phyloP scores from a whole-genome alignment of 2,888 invertebrate species.

The Venustoraphidia nigricollis region DNA sequence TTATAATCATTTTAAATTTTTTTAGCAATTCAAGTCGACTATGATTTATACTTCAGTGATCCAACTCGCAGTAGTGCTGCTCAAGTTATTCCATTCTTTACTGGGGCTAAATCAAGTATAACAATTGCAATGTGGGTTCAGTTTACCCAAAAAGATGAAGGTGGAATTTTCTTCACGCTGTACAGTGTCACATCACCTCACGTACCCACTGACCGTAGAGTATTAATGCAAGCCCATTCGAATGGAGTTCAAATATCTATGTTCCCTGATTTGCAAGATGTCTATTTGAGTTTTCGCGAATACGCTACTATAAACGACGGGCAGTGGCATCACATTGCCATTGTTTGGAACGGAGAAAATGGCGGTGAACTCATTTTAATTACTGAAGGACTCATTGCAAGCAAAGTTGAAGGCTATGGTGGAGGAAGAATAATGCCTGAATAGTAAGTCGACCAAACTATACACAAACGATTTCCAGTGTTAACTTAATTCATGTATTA shows the following conservation, averaged over 20 bases:
- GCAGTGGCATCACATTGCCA: conserved; percentile 90
- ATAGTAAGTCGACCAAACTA: conserved; percentile 42
- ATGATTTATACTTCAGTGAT: conserved; percentile 91
- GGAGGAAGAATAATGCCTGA: conserved; percentile 65
- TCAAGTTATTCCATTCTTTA: conserved; percentile 81
- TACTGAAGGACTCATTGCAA: conserved; percentile 91
- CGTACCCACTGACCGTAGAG: conserved; percentile 57
- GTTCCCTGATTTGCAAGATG: conserved; percentile 76
- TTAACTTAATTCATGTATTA: neutral
- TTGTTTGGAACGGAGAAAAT: conserved; percentile 84
- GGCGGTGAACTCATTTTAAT: conserved; percentile 78
- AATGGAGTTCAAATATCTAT: conserved; percentile 85
- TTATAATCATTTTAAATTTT: conserved; percentile 9
- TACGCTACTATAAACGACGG: conserved; percentile 90
- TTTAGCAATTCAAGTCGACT: conserved; percentile 94
- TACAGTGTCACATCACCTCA: conserved; percentile 78
- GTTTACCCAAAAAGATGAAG: conserved; percentile 80
- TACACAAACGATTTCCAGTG: neutral
- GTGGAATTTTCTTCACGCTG: conserved; percentile 85
- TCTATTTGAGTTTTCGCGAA: conserved; percentile 79
- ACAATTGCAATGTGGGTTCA: conserved; percentile 95
- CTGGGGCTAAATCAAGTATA: conserved; percentile 57
- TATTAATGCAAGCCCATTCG: conserved; percentile 82
- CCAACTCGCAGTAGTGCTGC: conserved; percentile 80
- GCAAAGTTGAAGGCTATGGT: conserved; percentile 79